Percentiles rank a stretch among this genome's conserved stretches.
Evolutionary conservation across 2,113 vertebrate species (phyloP).

Genomic region (Otis tarda): DNA sequence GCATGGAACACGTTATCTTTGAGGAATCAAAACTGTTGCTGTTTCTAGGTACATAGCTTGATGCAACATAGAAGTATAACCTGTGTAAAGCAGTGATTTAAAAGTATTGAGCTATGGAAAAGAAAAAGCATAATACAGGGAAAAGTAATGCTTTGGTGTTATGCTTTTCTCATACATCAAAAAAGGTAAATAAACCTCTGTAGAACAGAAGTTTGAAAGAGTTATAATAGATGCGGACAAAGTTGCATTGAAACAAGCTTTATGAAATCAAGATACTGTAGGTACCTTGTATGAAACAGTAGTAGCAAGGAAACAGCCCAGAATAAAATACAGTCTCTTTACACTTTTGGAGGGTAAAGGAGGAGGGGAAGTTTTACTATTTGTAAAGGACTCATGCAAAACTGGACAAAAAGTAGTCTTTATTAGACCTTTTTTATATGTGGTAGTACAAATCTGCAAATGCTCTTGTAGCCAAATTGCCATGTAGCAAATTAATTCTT

Average conservation of each 20-base stretch:
- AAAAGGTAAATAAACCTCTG: background rate
- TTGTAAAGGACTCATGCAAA: background rate
- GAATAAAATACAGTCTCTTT: background rate
- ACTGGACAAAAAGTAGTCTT: background rate
- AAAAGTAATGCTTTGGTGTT: background rate
- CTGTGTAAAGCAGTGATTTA: background rate
- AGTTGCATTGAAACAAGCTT: background rate
- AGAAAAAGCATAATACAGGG: background rate
- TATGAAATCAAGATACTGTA: background rate
- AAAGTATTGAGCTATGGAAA: background rate
- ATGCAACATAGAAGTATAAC: background rate
- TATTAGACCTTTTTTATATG: background rate
- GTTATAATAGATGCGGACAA: fast-evolving
- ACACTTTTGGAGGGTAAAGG: background rate
- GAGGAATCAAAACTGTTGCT: background rate
- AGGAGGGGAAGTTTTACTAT: background rate
- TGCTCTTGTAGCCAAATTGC: background rate
- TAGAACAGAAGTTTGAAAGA: background rate
- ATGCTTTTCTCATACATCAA: background rate
- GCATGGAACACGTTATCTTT: background rate
- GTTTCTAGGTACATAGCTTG: background rate
- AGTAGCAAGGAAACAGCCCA: background rate
- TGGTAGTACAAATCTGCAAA: background rate
- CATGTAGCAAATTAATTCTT: background rate
- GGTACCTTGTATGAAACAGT: fast-evolving